phyloP scores from a whole-genome alignment of 2,888 invertebrate species.

The Allophyes oxyacanthae region DNA sequence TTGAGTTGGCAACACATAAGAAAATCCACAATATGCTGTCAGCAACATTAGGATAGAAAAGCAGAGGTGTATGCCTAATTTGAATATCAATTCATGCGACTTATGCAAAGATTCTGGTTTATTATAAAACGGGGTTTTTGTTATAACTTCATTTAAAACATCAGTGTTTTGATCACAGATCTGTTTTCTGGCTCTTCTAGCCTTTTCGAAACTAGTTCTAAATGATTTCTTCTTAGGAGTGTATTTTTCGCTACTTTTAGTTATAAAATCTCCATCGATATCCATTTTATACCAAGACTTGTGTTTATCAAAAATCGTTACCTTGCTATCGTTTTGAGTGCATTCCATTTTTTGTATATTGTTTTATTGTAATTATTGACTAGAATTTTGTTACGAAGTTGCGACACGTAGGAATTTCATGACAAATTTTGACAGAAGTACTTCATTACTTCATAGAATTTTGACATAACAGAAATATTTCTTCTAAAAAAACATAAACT shows the following conservation, averaged over 20 bases:
- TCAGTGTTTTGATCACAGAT: background rate
- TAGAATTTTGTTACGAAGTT: background rate
- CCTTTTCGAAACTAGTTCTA: background rate
- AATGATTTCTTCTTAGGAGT: conserved; percentile 16
- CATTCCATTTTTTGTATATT: conserved; percentile 30
- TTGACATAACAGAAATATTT: conserved; percentile 1
- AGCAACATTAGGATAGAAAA: conserved; percentile 50
- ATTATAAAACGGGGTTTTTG: no score
- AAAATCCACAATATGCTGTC: conserved; percentile 50
- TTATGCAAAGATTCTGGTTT: conserved; percentile 34
- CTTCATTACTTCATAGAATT: background rate
- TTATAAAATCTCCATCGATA: conserved; percentile 62
- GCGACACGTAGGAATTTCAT: conserved; percentile 13
- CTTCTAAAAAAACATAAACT: conserved; percentile 1
- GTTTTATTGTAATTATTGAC: background rate
- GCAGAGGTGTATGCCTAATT: conserved; percentile 42
- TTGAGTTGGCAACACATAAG: conserved; percentile 44
- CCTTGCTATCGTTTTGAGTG: background rate
- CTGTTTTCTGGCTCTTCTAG: background rate
- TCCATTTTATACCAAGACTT: conserved; percentile 72
- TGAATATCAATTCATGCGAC: conserved; percentile 38
- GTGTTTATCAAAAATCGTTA: conserved; percentile 58
- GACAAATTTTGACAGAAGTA: conserved; percentile 12
- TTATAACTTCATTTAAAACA: background rate
- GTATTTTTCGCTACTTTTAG: conserved; percentile 35